Base-by-base conservation (phyloP, 2,888 invertebrate species). In the Acleris sparsana region DNA sequence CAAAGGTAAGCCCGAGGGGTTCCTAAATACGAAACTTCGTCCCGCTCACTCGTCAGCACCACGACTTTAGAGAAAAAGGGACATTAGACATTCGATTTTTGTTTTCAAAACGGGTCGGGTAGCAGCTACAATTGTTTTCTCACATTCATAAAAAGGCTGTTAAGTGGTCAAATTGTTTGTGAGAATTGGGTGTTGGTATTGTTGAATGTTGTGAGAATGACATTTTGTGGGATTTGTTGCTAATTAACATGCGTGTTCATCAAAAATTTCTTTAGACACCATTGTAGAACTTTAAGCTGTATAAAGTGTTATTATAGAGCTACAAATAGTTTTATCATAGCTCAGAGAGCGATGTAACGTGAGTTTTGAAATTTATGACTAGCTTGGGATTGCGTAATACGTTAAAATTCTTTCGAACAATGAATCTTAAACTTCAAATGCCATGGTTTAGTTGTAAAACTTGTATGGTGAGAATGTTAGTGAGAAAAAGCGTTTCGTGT, bases 71-170 rank as follows among this genome's bases (percentile, higher is more conserved):
- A 46, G 46, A 46, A 17, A 46, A 17, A 17, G 17, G 46, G 17
- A 46, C 6, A 17, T 16, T n/a, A 17, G 46, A 16, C 6, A 6
- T 17, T 46, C 46, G 46, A 46, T 7, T 46, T 46, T 46, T 5
- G 46, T 46, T 46, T 46, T 46, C 6, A 46, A 46, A 46, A 46
- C 76, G 62, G 62, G 66, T 70, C 73, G 76, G 74, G 83, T 85
- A 82, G 86, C 79, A 80, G 84, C 70, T 78, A 81, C 88, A 85
- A 90, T 89, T 88, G 90, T 89, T 89, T 86, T 84, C 84, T 84
- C 85, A 84, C 83, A 80, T 80, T 76, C 78, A 82, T 87, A 87
- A 88, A 87, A 73, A 75, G 77, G 74, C 77, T 76, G 80, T 78
- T 77, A 80, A 72, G 76, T 78, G 77, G 78, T 80, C 66, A 43